Evolutionary conservation across 2,797 vertebrate species (phyloP), one percentile per base, ranked within the genome.

Genomic region (Alca torda): DNA sequence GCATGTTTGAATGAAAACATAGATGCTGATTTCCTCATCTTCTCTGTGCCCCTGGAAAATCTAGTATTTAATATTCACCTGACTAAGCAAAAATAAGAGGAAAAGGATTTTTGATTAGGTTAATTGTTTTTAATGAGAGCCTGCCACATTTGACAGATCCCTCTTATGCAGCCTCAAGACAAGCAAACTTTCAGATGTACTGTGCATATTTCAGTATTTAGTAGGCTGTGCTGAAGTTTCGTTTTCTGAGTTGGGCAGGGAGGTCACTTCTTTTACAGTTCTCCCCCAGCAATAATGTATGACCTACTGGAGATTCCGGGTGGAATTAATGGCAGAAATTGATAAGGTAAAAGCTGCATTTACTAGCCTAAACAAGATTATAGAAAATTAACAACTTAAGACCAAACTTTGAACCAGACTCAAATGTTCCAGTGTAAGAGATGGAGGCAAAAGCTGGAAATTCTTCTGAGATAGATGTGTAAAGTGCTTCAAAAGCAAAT

Each of bases 71-170:
- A 86, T 65, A 95, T 87, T 92, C 89, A 89, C 89, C 93, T 96
- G 95, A 97, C 92, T 89, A 89, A 91, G 90, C 90, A 93, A 84
- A 95, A 97, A 91, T 46, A 75, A 84, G 64, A 83, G 75, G 90
- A 86, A 91, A 90, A 39, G 72, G 53, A 57, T 85, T 94, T 95
- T 91, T 93, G 72, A 93, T 96, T 91, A 81, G 54, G 82, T 85
- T 89, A 95, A 87, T 94, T 93, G 72, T 80, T 96, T 94, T 86
- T 96, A 95, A 93, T 94, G 92, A 95, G 81, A 93, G 87, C 89
- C 90, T 97, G 92, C 54, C 73, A 87, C 57, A 37, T 93, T 94
- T 96, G 92, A 96, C 79, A 86, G 87, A 89, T 97, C 50, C 33
- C 16, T 50, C 50, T 57, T 64, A 51, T 46, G 82, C 87, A 93